Evolutionary conservation across 2,113 vertebrate species (phyloP).

Genomic region (Phoenicopterus ruber): DNA sequence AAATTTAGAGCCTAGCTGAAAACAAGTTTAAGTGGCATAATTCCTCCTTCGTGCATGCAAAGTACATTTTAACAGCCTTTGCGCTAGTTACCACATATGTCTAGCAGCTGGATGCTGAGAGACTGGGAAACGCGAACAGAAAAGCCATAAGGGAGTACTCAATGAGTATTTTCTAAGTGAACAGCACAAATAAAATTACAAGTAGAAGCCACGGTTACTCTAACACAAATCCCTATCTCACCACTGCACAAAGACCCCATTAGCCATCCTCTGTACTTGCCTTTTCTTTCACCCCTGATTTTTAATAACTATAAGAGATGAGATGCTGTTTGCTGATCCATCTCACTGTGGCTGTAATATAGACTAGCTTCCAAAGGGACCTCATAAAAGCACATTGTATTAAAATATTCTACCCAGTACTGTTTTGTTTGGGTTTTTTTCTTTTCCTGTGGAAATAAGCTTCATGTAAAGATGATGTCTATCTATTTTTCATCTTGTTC

Average conservation of each 20-base stretch:
- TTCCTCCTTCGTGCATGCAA: not conserved
- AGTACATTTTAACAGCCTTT: not conserved
- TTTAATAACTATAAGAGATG: not conserved
- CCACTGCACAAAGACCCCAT: not conserved
- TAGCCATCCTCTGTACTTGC: not conserved
- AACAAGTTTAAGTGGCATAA: not conserved
- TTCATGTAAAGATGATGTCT: not conserved
- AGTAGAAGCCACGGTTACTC: not conserved
- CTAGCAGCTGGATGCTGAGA: conserved; percentile 19
- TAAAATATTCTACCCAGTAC: not conserved
- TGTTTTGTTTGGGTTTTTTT: not conserved
- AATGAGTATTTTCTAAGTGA: not conserved
- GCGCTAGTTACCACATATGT: not conserved
- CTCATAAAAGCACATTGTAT: not conserved
- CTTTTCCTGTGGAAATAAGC: not conserved
- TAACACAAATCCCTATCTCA: not conserved
- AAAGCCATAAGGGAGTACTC: not conserved
- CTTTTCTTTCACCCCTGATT: not conserved
- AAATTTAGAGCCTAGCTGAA: not conserved
- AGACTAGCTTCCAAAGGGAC: not conserved
- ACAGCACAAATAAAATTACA: not conserved
- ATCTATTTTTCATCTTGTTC: not conserved
- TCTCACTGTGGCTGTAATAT: not conserved
- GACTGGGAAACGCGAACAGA: not conserved
- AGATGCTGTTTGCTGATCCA: not conserved